These are phyloP conservation scores for Corvus moneduloides DNA, from an alignment of 2,113 vertebrate genomes.

Conservation along the genomic window DNA sequence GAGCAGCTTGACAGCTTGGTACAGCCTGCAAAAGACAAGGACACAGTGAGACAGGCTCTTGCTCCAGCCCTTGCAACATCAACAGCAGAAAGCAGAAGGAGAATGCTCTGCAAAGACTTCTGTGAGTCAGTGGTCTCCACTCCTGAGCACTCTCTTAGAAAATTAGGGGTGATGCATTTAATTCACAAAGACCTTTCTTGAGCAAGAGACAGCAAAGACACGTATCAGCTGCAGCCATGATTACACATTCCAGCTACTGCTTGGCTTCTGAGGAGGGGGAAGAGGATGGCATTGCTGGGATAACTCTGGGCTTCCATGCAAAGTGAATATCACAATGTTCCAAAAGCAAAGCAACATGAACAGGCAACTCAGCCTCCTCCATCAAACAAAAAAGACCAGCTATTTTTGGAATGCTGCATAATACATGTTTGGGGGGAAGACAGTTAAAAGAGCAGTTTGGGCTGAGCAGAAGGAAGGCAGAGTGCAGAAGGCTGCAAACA, in stretches of 20 bases:
- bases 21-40: conserved; percentile 77
- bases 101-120: not conserved
- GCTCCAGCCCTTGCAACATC: not conserved
- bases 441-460: not conserved
- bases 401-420: not conserved
- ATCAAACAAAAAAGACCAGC: not conserved
- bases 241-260: not conserved
- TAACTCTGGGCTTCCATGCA: not conserved
- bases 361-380: not conserved
- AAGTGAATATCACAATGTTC: not conserved
- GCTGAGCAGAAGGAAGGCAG: not conserved
- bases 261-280: not conserved
- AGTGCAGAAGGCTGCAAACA: not conserved
- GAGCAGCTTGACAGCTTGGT: conserved; percentile 93
- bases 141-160: not conserved
- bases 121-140: not conserved
- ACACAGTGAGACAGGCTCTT: not conserved
- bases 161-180: not conserved
- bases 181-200: not conserved
- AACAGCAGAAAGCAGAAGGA: not conserved
- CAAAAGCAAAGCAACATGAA: not conserved
- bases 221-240: not conserved
- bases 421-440: not conserved
- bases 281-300: not conserved
- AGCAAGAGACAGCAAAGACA: not conserved